phyloP scores from a whole-genome alignment of 2,797 vertebrate species.

The Alectoris magna region DNA sequence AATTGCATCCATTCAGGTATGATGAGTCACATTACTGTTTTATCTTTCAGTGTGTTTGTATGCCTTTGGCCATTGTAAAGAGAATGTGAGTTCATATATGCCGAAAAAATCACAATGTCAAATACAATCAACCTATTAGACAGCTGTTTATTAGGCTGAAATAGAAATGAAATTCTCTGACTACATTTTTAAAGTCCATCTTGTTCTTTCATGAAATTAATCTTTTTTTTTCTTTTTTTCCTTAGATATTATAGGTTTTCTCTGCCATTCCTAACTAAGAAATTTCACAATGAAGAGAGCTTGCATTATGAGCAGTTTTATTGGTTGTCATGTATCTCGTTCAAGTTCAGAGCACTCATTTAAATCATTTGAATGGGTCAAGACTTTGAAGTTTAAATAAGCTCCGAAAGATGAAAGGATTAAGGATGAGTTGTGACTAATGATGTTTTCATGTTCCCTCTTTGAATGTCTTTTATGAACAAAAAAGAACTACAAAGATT shows the following conservation, averaged over 20 bases:
- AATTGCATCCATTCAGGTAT: not conserved
- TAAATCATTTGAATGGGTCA: constrained; percentile 40
- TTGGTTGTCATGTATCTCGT: not conserved
- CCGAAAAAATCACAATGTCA: not conserved
- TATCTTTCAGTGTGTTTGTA: not conserved
- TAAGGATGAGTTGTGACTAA: constrained; percentile 21
- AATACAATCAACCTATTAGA: not conserved
- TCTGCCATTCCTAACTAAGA: not conserved
- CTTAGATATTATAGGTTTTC: not conserved
- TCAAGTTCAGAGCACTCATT: constrained; percentile 31
- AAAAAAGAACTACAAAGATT: constrained; percentile 51
- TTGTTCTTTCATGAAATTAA: not conserved
- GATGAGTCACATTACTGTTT: not conserved
- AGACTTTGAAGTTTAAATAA: constrained; percentile 61
- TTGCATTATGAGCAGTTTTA: not conserved
- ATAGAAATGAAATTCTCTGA: not conserved
- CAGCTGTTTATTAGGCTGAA: not conserved
- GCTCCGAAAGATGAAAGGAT: constrained; percentile 23
- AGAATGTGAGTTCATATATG: not conserved
- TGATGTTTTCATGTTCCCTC: constrained; percentile 51
- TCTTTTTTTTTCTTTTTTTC: not conserved
- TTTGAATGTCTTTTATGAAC: constrained; percentile 38
- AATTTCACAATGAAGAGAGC: constrained; percentile 9
- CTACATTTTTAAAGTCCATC: not conserved
- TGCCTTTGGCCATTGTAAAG: not conserved